Conservation (phyloP, 2,888 invertebrate genomes). For the Euproctis similis region DNA sequence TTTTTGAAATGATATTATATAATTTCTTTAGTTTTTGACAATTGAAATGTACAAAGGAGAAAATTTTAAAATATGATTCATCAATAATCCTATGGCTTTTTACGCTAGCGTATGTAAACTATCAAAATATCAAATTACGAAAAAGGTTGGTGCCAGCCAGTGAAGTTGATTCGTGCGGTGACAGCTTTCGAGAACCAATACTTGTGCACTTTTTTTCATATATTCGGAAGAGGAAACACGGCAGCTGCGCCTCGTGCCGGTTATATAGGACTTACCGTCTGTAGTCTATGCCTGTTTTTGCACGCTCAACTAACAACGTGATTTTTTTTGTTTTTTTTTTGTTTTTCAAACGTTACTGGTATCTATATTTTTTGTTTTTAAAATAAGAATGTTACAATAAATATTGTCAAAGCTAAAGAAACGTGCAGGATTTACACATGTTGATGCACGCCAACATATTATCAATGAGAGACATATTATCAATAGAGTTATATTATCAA, state of each 20-base stretch:
- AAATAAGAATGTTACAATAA: constrained; percentile 24
- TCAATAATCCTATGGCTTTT: too few relatives aligned
- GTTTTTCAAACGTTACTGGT: constrained; percentile 39
- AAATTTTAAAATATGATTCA: too few relatives aligned
- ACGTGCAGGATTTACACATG: too few relatives aligned
- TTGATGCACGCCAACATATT: too few relatives aligned
- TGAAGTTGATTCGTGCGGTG: constrained; percentile 46
- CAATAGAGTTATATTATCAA: too few relatives aligned
- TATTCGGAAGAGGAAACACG: constrained; percentile 68
- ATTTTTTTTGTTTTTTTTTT: constrained; percentile 35
- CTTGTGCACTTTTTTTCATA: constrained; percentile 33
- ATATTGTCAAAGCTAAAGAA: too few relatives aligned
- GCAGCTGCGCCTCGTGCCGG: constrained; percentile 70
- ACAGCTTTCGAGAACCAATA: constrained; percentile 55
- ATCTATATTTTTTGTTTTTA: constrained; percentile 20
- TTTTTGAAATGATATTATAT: too few relatives aligned
- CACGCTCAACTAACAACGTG: constrained; percentile 51
- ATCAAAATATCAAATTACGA: constrained; percentile 19
- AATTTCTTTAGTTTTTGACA: too few relatives aligned
- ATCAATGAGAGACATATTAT: too few relatives aligned
- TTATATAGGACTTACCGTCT: constrained; percentile 31
- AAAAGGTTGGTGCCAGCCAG: constrained; percentile 20
- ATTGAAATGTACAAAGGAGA: too few relatives aligned
- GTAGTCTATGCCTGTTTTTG: constrained; percentile 51
- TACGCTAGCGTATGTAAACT: constrained; percentile 14